Evolutionary conservation across 1,140 invertebrate species (phyloP).

Genomic region (Adelges cooleyi): DNA sequence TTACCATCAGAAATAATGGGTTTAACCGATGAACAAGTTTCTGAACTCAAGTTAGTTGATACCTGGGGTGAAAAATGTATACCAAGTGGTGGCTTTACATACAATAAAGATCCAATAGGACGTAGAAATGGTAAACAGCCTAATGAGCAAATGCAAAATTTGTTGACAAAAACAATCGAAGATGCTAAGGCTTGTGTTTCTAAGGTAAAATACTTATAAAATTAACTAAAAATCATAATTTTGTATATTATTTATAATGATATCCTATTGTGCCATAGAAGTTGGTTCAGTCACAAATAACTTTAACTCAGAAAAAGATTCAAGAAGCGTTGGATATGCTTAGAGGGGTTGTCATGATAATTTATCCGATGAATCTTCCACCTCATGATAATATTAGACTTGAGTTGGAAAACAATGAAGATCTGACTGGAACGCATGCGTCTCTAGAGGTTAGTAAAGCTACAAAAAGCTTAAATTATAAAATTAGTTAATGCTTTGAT

Average conservation of each 20-base stretch:
- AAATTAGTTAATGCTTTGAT: too few species aligned
- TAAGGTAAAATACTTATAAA: slow-evolving; percentile 48
- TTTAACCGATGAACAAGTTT: slow-evolving; percentile 79
- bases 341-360: slow-evolving; percentile 74
- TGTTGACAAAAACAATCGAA: slow-evolving; percentile 64
- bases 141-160: slow-evolving; percentile 62
- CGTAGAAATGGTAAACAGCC: slow-evolving; percentile 78
- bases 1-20: slow-evolving; percentile 79
- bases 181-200: slow-evolving; percentile 72
- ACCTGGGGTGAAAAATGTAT: slow-evolving; percentile 73
- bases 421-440: slow-evolving; percentile 71
- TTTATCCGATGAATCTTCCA: slow-evolving; percentile 87
- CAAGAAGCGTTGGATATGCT: slow-evolving; percentile 59
- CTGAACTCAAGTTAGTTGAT: slow-evolving; percentile 75
- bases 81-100: slow-evolving; percentile 60
- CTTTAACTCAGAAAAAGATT: slow-evolving; percentile 52
- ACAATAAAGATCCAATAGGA: slow-evolving; percentile 56
- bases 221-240: neutral
- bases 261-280: slow-evolving; percentile 43
- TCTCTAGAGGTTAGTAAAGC: slow-evolving; percentile 42
- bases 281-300: slow-evolving; percentile 51
- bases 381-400: slow-evolving; percentile 77
- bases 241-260: neutral
- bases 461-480: too few species aligned
- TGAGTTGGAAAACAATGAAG: slow-evolving; percentile 83